Base-by-base conservation (phyloP, 2,797 vertebrate genomes). In the Sebastes paucispinis region DNA sequence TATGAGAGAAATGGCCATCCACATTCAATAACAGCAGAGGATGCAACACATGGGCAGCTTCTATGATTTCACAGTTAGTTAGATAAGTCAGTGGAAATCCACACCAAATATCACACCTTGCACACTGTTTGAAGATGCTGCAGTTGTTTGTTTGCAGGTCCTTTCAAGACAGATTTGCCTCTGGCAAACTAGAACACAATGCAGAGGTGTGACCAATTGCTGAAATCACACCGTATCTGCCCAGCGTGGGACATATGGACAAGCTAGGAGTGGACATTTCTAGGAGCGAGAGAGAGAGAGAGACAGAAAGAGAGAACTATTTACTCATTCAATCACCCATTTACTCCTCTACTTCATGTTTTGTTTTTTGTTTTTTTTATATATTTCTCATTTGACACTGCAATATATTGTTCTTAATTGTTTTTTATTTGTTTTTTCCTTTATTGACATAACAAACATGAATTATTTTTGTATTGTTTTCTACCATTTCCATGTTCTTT, bases 41-140 rank as follows among this genome's bases (percentile, higher is more conserved):
- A 68, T 55, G 50, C 55, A 31, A 75, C 58, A 62, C 68, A 81
- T 29, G 75, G 74, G 76, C 39, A 24, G 60, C 75, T 84, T 75
- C 78, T 84, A 70, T 65, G 60, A 88, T 87, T 88, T 91, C 80
- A 85, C 85, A 83, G 69, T 84, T 81, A 77, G 75, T 82, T 69
- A 72, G 60, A 80, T 71, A 72, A 80, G 66, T 76, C 27, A 81
- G 80, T 36, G 65, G 24, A 62, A 62, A 73, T 81, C 71, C 60
- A 69, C 68, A 82, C 24, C 82, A 39, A 80, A 52, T 60, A 80
- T 77, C 69, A 47, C 50, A 70, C 69, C 80, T 54, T 14, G 47
- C 69, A 69, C 39, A 32, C 67, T 25, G 24, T 80, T 74, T 79
- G 73, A 69, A 81, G 71, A 80, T 54, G 55, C 55, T 58, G 60